phyloP scores from a whole-genome alignment of 2,888 invertebrate species.

The Dasypogon diadema region DNA sequence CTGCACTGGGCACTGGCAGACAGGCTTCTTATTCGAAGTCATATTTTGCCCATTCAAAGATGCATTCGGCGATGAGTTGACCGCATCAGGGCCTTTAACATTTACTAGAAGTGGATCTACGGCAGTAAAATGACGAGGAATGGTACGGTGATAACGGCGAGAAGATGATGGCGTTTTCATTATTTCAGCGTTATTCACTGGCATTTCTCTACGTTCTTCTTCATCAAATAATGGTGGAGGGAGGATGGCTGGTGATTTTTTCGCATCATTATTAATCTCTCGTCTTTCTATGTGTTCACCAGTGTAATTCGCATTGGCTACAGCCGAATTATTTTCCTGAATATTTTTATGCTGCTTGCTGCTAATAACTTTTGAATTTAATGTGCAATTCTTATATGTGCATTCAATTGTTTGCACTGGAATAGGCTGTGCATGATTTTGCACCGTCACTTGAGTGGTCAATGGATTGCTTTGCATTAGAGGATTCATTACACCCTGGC shows the following conservation, averaged over 20 bases:
- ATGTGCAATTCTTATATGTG: conserved; percentile 67
- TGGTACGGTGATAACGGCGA: conserved; percentile 68
- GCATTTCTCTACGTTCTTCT: conserved; percentile 24
- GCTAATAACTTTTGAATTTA: conserved; percentile 59
- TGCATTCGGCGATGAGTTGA: background rate
- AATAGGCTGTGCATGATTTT: conserved; percentile 51
- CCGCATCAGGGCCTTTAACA: conserved; percentile 3
- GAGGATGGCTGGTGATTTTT: conserved; percentile 49
- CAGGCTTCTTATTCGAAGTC: conserved; percentile 64
- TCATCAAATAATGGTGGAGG: conserved; percentile 58
- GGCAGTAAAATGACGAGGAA: conserved; percentile 68
- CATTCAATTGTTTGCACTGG: conserved; percentile 62
- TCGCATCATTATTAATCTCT: background rate
- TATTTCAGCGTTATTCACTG: conserved; percentile 33
- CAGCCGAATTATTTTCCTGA: background rate
- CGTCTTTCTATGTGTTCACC: conserved; percentile 1
- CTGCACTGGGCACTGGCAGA: conserved; percentile 69
- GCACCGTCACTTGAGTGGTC: conserved; percentile 31
- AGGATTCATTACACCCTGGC: conserved; percentile 45
- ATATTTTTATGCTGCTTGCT: conserved; percentile 39
- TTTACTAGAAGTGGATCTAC: conserved; percentile 62
- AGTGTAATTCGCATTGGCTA: background rate
- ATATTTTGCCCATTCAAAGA: background rate
- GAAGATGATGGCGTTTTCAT: conserved; percentile 66
- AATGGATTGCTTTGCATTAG: conserved; percentile 46